Percentiles rank a stretch among this genome's conserved stretches.
Conservation (phyloP, 1,140 invertebrate genomes). For the Zaprionus ghesquierei region DNA sequence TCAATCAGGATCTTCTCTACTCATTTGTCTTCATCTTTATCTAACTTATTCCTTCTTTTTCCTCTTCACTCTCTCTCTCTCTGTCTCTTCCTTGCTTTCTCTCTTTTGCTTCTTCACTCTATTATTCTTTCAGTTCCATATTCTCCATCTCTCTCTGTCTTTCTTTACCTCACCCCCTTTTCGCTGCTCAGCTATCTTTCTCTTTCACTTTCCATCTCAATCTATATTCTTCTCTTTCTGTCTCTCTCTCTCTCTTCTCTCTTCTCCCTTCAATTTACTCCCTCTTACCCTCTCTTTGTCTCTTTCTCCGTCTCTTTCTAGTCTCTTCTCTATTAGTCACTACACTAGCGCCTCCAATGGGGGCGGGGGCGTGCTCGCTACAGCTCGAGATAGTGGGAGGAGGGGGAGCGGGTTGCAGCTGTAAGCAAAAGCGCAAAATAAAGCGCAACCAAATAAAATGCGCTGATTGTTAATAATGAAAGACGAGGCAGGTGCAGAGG, state of each 20-base stretch:
- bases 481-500: conserved; percentile 15
- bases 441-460: conserved; percentile 1
- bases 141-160: background rate
- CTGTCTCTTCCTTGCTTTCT: background rate
- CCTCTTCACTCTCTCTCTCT: background rate
- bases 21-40: background rate
- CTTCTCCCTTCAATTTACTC: background rate
- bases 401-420: background rate
- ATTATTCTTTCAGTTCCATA: no score
- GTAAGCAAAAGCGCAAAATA: background rate
- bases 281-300: background rate
- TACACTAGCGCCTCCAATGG: conserved; percentile 22
- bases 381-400: no score
- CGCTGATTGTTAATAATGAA: conserved; percentile 41
- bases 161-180: background rate
- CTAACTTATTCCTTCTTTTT: background rate
- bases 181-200: background rate
- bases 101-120: background rate
- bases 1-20: background rate
- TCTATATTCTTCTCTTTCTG: background rate
- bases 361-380: background rate
- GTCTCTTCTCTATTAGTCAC: conserved; percentile 10
- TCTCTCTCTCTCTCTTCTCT: background rate
- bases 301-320: background rate
- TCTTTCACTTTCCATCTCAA: background rate